These are phyloP conservation scores for Anthopleura sola DNA, from an alignment of 64 coral and sea anemone species.

Conservation along the genomic window DNA sequence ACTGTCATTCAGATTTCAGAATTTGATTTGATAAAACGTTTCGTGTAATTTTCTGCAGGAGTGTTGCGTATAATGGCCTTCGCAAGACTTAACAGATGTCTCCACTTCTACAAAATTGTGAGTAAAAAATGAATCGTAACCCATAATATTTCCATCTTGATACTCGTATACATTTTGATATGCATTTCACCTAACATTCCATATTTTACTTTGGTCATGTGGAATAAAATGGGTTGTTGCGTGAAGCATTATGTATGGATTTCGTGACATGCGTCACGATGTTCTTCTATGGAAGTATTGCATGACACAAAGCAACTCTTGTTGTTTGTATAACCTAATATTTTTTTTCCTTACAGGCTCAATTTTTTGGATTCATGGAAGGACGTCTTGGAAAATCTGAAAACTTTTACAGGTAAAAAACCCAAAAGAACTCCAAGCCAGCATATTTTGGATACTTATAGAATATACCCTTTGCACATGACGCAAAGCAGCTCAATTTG, in stretches of 20 bases:
- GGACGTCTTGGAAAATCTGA: neutral
- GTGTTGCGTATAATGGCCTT: constrained; percentile 42
- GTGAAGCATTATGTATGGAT: neutral
- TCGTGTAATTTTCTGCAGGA: neutral
- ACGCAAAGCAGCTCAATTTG: too few relatives aligned
- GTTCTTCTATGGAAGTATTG: too few relatives aligned
- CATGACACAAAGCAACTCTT: too few relatives aligned
- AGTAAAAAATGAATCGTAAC: neutral
- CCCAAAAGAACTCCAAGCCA: too few relatives aligned
- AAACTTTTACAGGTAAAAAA: constrained; percentile 24
- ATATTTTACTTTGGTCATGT: neutral
- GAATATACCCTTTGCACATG: too few relatives aligned
- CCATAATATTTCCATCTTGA: too few relatives aligned
- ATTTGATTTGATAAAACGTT: too few relatives aligned
- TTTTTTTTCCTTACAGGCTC: neutral
- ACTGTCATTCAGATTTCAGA: neutral
- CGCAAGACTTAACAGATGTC: constrained; percentile 49
- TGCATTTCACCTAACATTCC: too few relatives aligned
- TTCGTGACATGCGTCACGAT: neutral
- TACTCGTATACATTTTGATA: too few relatives aligned
- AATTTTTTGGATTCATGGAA: constrained; percentile 32
- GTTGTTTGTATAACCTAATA: too few relatives aligned
- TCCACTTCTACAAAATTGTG: constrained; percentile 51
- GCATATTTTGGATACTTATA: neutral
- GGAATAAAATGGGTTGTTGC: neutral